Evolutionary conservation across 2,888 invertebrate genomes (phyloP).

Genomic region (Odontomyia ornata): DNA sequence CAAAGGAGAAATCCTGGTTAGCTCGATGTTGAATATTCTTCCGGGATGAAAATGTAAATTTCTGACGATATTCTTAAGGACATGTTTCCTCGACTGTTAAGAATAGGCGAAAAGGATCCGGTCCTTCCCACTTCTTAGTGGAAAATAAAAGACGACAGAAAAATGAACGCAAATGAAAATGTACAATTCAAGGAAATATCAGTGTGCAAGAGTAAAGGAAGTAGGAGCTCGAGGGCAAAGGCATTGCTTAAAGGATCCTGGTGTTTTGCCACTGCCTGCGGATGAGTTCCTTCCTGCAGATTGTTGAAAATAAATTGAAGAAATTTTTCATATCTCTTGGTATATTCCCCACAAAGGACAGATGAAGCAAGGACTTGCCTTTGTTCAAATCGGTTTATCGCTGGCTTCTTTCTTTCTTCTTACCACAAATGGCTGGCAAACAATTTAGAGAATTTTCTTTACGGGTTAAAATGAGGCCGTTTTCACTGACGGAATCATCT

Average conservation of each 20-base stretch:
- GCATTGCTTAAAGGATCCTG: neutral
- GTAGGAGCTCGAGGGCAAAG: neutral
- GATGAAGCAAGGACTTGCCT: conserved; percentile 9
- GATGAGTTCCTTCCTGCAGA: conserved; percentile 23
- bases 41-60: conserved; percentile 39
- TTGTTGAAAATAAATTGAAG: conserved; percentile 41
- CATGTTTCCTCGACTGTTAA: conserved; percentile 22
- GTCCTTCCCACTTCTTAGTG: neutral
- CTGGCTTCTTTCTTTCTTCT: conserved; percentile 36
- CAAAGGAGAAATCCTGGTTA: neutral
- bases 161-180: conserved; percentile 40
- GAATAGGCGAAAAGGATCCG: conserved; percentile 26
- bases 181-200: conserved; percentile 33
- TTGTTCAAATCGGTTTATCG: conserved; percentile 36
- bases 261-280: conserved; percentile 11
- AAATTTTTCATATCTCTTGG: conserved; percentile 38
- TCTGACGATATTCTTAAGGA: conserved; percentile 11
- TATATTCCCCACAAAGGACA: neutral
- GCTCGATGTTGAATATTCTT: neutral
- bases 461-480: conserved; percentile 10
- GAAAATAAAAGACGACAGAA: conserved; percentile 15
- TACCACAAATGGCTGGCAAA: conserved; percentile 35
- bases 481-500: neutral
- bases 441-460: conserved; percentile 38
- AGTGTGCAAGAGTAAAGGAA: neutral